Base-by-base conservation (phyloP, 2,888 invertebrate genomes). In the Lithosia quadra region DNA sequence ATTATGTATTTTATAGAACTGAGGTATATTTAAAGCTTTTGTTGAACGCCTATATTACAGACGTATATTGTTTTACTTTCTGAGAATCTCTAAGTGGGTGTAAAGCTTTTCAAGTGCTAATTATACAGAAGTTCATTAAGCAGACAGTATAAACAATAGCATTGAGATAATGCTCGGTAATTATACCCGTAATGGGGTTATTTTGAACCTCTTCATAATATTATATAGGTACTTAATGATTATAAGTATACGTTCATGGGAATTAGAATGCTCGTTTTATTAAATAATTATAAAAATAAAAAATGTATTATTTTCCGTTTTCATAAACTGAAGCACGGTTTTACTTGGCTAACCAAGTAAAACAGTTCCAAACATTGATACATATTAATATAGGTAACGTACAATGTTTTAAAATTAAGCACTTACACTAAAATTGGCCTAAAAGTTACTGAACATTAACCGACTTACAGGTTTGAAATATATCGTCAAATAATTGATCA, bases 51-150 rank as follows among this genome's bases (percentile, higher is more conserved):
- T 75, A 80, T 71, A 66, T 63, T 74, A 68, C 60, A 67, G 70
- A 72, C 72, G 63, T 74, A 69, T 75, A 75, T 72, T 71, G 69
- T 67, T 70, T 69, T 73, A 76, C 49, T 68, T 79, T 81, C 78
- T 73, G 43, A 68, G 76, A 79, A 80, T 60, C 67, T 65, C 65
- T 68, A 70, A 65, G 82, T 70, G 63, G 71, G 60, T 36, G 63
- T 72, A 58, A 68, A 55, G 53, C 43, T 59, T 56, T 68, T 71
- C 24, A 59, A 67, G 69, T 72, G 69, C 67, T 78, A 74, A 76
- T 74, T 73, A 77, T 75, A 72, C 64, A 34, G 56, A 75, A 66
- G 65, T 57, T 58, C 49, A 71, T 71, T 66, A 71, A 69, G 10
- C 24, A 69, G 71, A 68, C 60, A 61, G 63, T 64, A 21, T 24